phyloP scores from a whole-genome alignment of 2,797 vertebrate species.

The Gambusia yucatana region DNA sequence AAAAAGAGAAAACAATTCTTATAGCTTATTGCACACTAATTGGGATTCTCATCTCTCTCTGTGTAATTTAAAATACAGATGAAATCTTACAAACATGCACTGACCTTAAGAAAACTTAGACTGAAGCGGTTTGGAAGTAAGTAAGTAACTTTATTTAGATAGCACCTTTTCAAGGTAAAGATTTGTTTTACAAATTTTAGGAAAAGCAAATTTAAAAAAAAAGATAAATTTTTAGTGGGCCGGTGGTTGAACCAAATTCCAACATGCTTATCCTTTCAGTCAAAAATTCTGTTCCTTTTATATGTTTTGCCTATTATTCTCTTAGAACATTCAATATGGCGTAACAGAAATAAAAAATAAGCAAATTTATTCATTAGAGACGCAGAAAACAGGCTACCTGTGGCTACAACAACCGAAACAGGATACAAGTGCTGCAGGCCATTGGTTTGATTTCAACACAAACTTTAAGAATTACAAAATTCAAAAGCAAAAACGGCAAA shows the following conservation, averaged over 20 bases:
- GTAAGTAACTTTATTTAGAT: too few species aligned
- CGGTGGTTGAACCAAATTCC: not conserved
- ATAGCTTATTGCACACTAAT: not conserved
- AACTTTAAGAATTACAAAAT: not conserved
- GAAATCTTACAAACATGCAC: slow-evolving; percentile 1
- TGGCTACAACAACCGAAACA: not conserved
- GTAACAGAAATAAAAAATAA: not conserved
- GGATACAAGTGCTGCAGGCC: not conserved
- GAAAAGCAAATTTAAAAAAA: too few species aligned
- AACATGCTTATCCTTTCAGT: not conserved
- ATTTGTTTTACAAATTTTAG: too few species aligned
- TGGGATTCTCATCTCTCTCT: too few species aligned
- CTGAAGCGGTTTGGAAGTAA: too few species aligned
- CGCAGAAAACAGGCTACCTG: not conserved
- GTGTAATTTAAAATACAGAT: not conserved
- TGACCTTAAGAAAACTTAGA: not conserved
- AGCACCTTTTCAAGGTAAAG: too few species aligned
- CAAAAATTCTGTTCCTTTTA: not conserved
- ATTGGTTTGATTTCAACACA: not conserved
- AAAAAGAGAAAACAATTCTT: not conserved
- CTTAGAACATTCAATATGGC: slow-evolving; percentile 5
- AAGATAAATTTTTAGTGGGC: too few species aligned
- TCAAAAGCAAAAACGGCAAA: not conserved
- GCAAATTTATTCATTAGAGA: not conserved
- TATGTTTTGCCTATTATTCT: not conserved